Base-by-base conservation (phyloP, 2,888 invertebrate species). In the Argyra leucocephala region DNA sequence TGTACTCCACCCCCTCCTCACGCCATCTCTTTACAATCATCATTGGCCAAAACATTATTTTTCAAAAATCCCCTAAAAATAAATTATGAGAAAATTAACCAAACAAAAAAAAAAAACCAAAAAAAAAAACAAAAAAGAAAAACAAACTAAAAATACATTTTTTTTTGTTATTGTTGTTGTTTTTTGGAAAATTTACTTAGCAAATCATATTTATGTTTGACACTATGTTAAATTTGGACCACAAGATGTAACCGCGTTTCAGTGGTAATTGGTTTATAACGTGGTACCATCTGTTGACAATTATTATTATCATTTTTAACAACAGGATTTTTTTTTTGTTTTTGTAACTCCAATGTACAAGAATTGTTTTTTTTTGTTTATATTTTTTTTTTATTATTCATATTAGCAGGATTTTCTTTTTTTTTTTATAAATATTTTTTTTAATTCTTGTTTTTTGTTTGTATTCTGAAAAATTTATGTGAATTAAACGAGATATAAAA, bases 171-270 rank as follows among this genome's bases (percentile, higher is more conserved):
- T 48, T 48, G 15, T 9, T 48, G 31, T n/a, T n/a, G 1, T 48
- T 48, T 18, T 48, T 37, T 5, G 1, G 18, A 18, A 18, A 48
- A 48, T 48, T 48, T 23, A 59, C 59, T 61, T 26, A 61, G 61
- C 24, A 31, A 21, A 61, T 61, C 61, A 61, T 70, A 72, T 71
- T 72, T 71, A 72, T 72, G 69, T 70, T 67, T 68, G 67, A 70
- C 71, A 72, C 69, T 69, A 67, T 72, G 71, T 71, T 67, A 67
- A 64, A 66, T 65, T 65, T 65, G 67, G 58, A 68, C 71, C 71
- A 69, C 71, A 72, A 72, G 61, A 61, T 24, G 24, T 61, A 26
- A 61, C 61, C 61, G 61, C 31, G 21, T 22, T 22, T 22, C 58
- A 58, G 58, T 22, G 22, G 58, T 22, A 22, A 58, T 22, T 58